Conservation (phyloP, 2,113 vertebrate genomes). For the Passer montanus region DNA sequence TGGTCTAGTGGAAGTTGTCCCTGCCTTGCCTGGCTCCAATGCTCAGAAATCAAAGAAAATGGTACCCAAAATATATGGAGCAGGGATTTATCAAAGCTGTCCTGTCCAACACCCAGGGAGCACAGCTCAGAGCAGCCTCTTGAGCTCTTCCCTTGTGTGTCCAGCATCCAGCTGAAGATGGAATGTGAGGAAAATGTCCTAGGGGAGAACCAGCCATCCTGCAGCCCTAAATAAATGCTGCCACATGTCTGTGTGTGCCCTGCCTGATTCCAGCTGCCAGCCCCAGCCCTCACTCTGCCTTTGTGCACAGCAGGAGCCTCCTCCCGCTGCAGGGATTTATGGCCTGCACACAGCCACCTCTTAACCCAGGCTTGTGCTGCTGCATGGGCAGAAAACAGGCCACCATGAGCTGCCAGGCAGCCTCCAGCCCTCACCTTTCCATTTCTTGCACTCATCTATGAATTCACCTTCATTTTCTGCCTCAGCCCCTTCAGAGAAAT, state of each 20-base stretch:
- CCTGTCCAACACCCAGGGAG: background rate
- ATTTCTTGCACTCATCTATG: background rate
- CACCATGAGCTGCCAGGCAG: background rate
- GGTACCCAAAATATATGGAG: background rate
- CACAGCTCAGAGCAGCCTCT: background rate
- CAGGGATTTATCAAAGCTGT: background rate
- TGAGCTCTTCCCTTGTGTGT: background rate
- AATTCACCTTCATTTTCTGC: background rate
- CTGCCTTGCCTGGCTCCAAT: background rate
- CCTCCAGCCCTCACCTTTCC: background rate
- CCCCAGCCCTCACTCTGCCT: background rate
- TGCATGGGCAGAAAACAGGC: background rate
- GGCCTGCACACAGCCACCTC: background rate
- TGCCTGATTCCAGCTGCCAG: background rate
- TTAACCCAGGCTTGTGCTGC: background rate
- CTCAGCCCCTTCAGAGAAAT: background rate
- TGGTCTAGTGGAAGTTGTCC: fast-evolving
- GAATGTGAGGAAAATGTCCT: background rate
- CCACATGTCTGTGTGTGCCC: background rate
- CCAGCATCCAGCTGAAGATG: background rate
- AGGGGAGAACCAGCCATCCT: background rate
- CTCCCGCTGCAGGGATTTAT: background rate
- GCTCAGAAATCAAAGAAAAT: background rate
- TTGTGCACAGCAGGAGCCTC: background rate
- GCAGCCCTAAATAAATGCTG: background rate